Conservation (phyloP, 2,797 vertebrate genomes). For the Poeciliopsis turneri region DNA sequence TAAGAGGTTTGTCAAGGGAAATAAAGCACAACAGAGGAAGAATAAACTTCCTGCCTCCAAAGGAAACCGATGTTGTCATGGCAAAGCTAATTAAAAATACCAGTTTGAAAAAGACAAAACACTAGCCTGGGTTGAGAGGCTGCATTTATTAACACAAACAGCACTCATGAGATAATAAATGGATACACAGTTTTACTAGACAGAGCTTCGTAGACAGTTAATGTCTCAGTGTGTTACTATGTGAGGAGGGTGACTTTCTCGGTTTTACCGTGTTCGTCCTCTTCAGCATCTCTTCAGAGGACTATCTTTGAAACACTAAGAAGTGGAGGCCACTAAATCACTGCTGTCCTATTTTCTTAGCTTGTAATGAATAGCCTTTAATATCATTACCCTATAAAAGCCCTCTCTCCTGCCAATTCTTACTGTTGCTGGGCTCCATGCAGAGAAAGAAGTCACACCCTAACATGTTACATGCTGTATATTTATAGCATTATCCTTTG, state of each 20-base stretch:
- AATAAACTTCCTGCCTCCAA: conserved; percentile 68
- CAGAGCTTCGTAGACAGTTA: conserved; percentile 6
- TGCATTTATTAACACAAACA: conserved; percentile 12
- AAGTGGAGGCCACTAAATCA: conserved; percentile 40
- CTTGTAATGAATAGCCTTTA: conserved; percentile 66
- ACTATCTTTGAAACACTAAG: conserved; percentile 40
- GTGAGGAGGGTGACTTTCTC: conserved; percentile 17
- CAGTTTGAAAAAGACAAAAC: conserved; percentile 34
- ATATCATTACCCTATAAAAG: conserved; percentile 65
- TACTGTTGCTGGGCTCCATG: conserved; percentile 46
- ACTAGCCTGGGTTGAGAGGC: conserved; percentile 21
- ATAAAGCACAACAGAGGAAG: conserved; percentile 67
- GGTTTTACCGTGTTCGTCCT: conserved; percentile 25
- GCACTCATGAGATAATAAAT: conserved; percentile 16
- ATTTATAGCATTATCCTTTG: neutral
- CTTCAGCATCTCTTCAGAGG: conserved; percentile 40
- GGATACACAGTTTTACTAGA: conserved; percentile 12
- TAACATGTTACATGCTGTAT: neutral
- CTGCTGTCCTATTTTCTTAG: conserved; percentile 51
- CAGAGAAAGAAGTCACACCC: conserved; percentile 11
- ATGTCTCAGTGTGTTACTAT: neutral
- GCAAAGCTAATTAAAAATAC: conserved; percentile 53
- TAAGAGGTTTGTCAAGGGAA: conserved; percentile 67
- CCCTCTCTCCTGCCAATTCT: conserved; percentile 31
- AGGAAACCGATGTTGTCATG: conserved; percentile 66